phyloP scores from a whole-genome alignment of 2,113 vertebrate genomes.

The Hyperopisus bebe region DNA sequence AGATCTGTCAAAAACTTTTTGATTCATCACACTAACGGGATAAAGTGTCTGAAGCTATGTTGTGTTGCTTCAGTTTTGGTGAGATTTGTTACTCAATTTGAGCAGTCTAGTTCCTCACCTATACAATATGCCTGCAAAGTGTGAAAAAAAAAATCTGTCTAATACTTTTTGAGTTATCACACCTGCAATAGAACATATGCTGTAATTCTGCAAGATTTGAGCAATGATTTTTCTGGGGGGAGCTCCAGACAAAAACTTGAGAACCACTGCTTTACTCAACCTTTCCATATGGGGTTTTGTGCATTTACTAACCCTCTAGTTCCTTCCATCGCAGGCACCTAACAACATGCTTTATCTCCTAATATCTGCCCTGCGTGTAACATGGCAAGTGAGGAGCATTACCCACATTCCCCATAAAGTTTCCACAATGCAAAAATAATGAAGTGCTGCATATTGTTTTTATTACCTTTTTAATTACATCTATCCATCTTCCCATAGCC shows the following conservation, averaged over 20 bases:
- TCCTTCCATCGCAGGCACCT: neutral
- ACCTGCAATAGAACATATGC: neutral
- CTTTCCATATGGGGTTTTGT: neutral
- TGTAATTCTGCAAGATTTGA: neutral
- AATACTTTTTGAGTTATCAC: neutral
- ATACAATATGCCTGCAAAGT: neutral
- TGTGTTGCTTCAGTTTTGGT: neutral
- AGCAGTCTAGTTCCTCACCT: neutral
- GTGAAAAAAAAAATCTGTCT: neutral
- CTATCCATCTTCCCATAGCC: conserved; percentile 33
- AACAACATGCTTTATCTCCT: neutral
- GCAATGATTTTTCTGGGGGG: neutral
- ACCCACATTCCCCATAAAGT: conserved; percentile 19
- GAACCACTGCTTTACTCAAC: neutral
- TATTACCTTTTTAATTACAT: conserved; percentile 36
- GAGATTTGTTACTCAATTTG: neutral
- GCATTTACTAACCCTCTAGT: neutral
- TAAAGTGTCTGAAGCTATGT: neutral
- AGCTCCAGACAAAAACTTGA: neutral
- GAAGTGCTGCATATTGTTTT: conserved; percentile 29
- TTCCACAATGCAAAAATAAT: conserved; percentile 22
- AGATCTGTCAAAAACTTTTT: neutral
- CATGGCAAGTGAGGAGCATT: conserved; percentile 4
- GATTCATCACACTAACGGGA: neutral
- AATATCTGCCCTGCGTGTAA: neutral